Base-by-base conservation (phyloP, 2,113 vertebrate species). In the Otolemur garnettii region DNA sequence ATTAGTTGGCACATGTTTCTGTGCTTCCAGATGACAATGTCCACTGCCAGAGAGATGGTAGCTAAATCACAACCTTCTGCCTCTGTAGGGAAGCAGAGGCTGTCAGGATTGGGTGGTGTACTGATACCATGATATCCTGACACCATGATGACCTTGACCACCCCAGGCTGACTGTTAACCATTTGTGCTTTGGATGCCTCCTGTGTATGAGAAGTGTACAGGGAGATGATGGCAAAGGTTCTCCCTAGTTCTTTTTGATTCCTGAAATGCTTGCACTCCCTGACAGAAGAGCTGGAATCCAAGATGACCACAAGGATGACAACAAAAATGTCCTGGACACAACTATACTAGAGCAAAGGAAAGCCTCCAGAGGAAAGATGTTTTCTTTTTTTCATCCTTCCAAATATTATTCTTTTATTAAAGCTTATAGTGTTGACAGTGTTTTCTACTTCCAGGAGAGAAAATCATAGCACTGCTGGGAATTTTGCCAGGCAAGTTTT, bases 401-500 rank as follows among this genome's bases (percentile, higher is more conserved):
- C 26, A 91, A 77, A 28, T 30, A 3, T 57, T 78, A 74, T 74
- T 50, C 38, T 74, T 22, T 87, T 33, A 0, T 50, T 85, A 93
- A 74, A 84, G 1, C n/a, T 81, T 59, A 13, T 81, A 62, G 22
- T 84, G 19, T 90, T 83, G 78, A 14, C 24, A 62, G 11, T 33
- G 1, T n/a, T 84, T 88, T 77, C 11, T 72, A n/a, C 18, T 88
- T 50, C n/a, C 59, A 7, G 72, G 28, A 88, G 13, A 83, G 17
- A 26, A 38, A 79, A 24, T 45, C 28, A 45, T 33, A 77, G 15
- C 2, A 12, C 87, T 21, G 24, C 45, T 81, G 35, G 12, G 3
- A 59, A 71, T 94, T 74, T 85, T 82, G 33, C 85, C 60, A 66
- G 33, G 1, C 71, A 30, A 45, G 5, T 71, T 85, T 97, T n/a